Evolutionary conservation across 2,113 vertebrate species (phyloP), one percentile per base, ranked within the genome.

Genomic region (Picathartes gymnocephalus): DNA sequence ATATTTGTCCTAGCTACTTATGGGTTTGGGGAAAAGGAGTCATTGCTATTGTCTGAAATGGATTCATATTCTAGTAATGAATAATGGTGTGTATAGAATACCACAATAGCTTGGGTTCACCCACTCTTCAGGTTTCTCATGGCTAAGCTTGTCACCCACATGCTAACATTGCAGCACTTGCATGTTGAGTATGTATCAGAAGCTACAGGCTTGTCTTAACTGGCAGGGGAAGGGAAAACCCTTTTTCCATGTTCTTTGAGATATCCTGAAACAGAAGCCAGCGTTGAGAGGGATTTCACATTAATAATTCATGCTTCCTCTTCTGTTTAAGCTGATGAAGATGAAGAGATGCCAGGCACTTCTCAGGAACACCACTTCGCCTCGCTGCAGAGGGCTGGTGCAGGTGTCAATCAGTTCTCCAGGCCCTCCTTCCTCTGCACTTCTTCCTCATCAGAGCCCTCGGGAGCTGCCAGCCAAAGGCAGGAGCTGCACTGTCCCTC

Each of bases 261-360:
- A 88, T 28, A 45, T 53, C 40, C 18, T 92, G 73, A 95, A 94
- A 70, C 53, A 92, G 39, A 87, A 77, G 44, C 79, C 56, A 62
- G 45, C 37, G 10, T 69, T 73, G 45, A 45, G 53, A 80, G 70
- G n/a, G 39, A 25, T 68, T 92, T 92, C 74, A 6, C 48, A 6
- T 50, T 96, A 97, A 91, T 97, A 92, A 74, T 88, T 51, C 54
- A 25, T 81, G 40, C 92, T 96, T 97, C 78, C 95, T 92, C 88
- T 95, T 97, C 86, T 98, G 18, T 97, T 97, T 87, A 98, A 98
- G 98, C 97, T 94, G 98, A 97, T 1, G 98, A 98, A 97, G 97
- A 97, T 1, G 97, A 97, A 60, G 97, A 97, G 81, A 62, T 48
- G 23, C 95, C 98, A 1, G 97, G 97, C 82, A 96, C 97, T 89